Evolutionary conservation across 2,797 vertebrate genomes (phyloP).

Genomic region (Sardinella longiceps): DNA sequence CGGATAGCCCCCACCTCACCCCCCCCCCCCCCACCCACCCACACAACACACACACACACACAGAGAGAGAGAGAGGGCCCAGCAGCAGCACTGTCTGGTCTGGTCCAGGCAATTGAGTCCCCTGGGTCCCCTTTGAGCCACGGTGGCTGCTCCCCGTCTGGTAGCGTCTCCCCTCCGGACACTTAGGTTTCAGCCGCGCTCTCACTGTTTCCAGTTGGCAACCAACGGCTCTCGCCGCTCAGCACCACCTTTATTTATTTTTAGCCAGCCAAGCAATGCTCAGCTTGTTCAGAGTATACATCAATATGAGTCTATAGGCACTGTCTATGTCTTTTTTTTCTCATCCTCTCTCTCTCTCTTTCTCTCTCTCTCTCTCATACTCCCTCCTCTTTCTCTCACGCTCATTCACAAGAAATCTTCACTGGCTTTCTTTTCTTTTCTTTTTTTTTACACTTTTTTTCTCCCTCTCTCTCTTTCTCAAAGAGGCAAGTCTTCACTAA

Average conservation of each 20-base stretch:
- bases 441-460: not conserved
- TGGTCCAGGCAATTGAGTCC: slow-evolving; percentile 2
- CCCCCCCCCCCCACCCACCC: slow-evolving; percentile 7
- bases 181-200: slow-evolving; percentile 75
- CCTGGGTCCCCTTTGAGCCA: slow-evolving; percentile 60
- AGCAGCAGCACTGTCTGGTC: not conserved
- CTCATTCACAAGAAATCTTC: slow-evolving; percentile 82
- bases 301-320: slow-evolving; percentile 63
- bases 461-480: slow-evolving; percentile 7
- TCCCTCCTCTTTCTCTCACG: slow-evolving; percentile 62
- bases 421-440: slow-evolving; percentile 43
- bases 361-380: not conserved
- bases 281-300: slow-evolving; percentile 76
- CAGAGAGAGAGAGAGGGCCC: not conserved
- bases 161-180: slow-evolving; percentile 69
- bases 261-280: not conserved
- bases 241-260: too few species aligned
- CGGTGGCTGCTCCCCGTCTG: slow-evolving; percentile 59
- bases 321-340: slow-evolving; percentile 11
- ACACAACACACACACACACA: slow-evolving; percentile 6
- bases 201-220: slow-evolving; percentile 71
- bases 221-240: slow-evolving; percentile 24
- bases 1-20: slow-evolving; percentile 34
- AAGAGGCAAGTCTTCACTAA: slow-evolving; percentile 76
- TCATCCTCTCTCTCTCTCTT: slow-evolving; percentile 9